Evolutionary conservation across 2,888 invertebrate species (phyloP).

Genomic region (Cerastis rubricosa): DNA sequence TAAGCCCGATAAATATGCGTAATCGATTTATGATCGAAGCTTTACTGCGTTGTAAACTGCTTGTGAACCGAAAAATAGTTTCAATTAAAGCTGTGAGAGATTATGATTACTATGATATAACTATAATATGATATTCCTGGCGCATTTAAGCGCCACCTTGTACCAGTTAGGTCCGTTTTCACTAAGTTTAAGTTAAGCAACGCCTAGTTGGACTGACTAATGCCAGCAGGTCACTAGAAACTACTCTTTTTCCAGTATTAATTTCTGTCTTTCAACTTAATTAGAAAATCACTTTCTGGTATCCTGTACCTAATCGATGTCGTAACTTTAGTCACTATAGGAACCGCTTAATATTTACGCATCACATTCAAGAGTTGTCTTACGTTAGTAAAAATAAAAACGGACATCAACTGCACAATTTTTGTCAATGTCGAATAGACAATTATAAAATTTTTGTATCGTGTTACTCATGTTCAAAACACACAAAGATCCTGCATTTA

Average conservation of each 20-base stretch:
- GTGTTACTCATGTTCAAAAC: not conserved
- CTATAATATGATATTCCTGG: not conserved
- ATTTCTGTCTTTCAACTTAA: not conserved
- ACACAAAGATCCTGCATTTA: not conserved
- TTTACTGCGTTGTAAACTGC: not conserved
- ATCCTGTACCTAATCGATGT: not conserved
- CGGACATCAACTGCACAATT: not conserved
- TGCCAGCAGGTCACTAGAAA: not conserved
- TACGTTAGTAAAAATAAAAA: not conserved
- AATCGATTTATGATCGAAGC: constrained; percentile 11
- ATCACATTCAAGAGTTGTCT: not conserved
- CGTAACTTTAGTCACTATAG: not conserved
- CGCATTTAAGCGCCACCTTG: not conserved
- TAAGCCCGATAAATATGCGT: not conserved
- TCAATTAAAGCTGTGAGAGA: not conserved
- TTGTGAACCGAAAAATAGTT: not conserved
- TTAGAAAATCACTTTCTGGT: not conserved
- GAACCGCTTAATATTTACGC: not conserved
- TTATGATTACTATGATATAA: not conserved
- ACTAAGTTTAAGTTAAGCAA: not conserved
- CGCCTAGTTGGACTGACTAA: not conserved
- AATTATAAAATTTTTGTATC: constrained; percentile 10
- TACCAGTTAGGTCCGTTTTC: not conserved
- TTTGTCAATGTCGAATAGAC: not conserved
- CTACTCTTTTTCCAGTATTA: too few species aligned